Base-by-base conservation (phyloP, 2,888 invertebrate genomes). In the Autographa gamma region DNA sequence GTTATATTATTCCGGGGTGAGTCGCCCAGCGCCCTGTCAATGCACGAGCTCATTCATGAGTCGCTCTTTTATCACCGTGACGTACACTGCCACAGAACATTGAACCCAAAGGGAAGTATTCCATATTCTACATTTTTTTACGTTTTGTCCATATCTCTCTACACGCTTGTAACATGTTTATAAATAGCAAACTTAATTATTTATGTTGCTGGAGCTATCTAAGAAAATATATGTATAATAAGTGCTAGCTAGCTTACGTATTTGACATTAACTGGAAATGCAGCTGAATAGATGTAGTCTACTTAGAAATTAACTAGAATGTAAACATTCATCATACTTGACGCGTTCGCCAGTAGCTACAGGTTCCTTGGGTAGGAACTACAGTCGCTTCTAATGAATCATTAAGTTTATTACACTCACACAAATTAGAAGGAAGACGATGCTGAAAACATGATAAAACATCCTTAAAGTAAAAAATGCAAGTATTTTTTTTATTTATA, bases 81-180 rank as follows among this genome's bases (percentile, higher is more conserved):
- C 93, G 93, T 92, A 88, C 70, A 76, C 81, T 83, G 76, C 83
- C 80, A 85, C 88, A 92, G 95, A 91, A 90, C 95, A 89, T 93
- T 95, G 95, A 95, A 94, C 95, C 88, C 93, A 89, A 93, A 92
- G 92, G 94, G 94, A 94, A 95, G 92, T 92, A 92, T 91, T 88
- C 87, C 86, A 90, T 91, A 90, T 91, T 93, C 89, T 90, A 91
- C 89, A 91, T 90, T 93, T 93, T 92, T 92, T 89, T 90, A 86
- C 85, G 85, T 86, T 82, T 38, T 79, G 82, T 83, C 81, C 86
- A 89, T 91, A 91, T 88, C 86, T 79, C 86, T 79, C 81, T 77
- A 79, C 71, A 77, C 71, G 66, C 73, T 73, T 60, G 25, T 77
- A 80, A 76, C 69, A 77, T 78, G 76, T 83, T 83, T 85, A 84